Evolutionary conservation across 2,888 invertebrate genomes (phyloP).

Genomic region (Corythucha ciliata): DNA sequence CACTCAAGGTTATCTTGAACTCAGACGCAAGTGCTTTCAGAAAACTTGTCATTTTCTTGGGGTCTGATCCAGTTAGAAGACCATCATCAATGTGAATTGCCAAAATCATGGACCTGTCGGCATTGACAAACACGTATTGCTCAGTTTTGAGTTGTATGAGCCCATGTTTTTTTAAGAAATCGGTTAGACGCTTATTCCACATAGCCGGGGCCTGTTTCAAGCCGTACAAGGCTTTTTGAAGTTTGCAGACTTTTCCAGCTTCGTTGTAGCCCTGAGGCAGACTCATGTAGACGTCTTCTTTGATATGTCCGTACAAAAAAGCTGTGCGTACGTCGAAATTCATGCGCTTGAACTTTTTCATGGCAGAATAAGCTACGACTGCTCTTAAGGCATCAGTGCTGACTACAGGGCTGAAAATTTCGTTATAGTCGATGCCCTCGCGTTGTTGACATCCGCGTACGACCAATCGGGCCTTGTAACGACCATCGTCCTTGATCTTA

Average conservation of each 20-base stretch:
- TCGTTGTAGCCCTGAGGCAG: constrained; percentile 27
- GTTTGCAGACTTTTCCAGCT: constrained; percentile 20
- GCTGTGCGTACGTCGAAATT: too few species aligned
- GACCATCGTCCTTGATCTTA: constrained; percentile 28
- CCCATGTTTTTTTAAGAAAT: constrained; percentile 21
- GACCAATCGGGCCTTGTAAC: constrained; percentile 34
- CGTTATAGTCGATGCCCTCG: constrained; percentile 33
- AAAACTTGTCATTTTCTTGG: constrained; percentile 27
- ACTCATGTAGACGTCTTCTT: constrained; percentile 27
- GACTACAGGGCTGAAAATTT: constrained; percentile 35
- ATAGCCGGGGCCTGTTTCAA: background rate
- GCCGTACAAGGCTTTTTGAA: constrained; percentile 28
- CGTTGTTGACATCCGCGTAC: constrained; percentile 35
- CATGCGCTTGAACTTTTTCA: too few species aligned
- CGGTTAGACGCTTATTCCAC: constrained; percentile 26
- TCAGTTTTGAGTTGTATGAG: constrained; percentile 17
- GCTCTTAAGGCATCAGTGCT: constrained; percentile 31
- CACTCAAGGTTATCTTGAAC: constrained; percentile 31
- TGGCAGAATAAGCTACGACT: too few species aligned
- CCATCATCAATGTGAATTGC: constrained; percentile 34
- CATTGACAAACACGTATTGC: constrained; percentile 26
- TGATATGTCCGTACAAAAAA: constrained; percentile 30
- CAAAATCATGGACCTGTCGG: constrained; percentile 19
- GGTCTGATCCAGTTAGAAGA: too few species aligned
- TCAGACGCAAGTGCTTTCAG: constrained; percentile 24